Evolutionary conservation across 2,113 vertebrate genomes (phyloP).

Genomic region (Phocoena sinus): DNA sequence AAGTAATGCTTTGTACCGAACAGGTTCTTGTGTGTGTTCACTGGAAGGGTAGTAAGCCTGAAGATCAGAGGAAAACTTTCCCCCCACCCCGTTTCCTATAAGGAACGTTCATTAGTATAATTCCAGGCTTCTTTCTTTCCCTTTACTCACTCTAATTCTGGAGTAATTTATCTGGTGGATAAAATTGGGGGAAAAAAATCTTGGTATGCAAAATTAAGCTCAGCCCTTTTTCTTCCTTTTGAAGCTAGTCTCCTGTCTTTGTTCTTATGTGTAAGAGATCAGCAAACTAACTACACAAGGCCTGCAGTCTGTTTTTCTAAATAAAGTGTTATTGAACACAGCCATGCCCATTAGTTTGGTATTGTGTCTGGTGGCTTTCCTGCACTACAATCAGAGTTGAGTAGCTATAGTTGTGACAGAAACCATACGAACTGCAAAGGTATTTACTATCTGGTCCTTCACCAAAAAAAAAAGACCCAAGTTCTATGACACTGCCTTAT

Average conservation of each 20-base stretch:
- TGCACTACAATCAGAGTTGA: neutral
- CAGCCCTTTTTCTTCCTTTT: neutral
- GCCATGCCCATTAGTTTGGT: neutral
- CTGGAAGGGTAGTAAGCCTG: neutral
- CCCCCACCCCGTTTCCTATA: neutral
- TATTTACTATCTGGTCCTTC: neutral
- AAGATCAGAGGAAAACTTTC: neutral
- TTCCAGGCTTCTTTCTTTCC: neutral
- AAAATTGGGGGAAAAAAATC: neutral
- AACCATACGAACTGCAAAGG: neutral
- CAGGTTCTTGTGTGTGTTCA: neutral
- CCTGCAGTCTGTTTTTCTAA: neutral
- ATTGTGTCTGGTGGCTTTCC: neutral
- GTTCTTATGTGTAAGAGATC: neutral
- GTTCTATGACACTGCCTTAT: neutral
- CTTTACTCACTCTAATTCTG: neutral
- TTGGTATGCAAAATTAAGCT: neutral
- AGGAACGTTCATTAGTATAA: neutral
- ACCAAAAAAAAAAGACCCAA: neutral
- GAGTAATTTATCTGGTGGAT: neutral
- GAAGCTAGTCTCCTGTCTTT: neutral
- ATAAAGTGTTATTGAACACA: constrained; percentile 11
- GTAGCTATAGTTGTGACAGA: neutral
- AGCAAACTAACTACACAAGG: neutral
- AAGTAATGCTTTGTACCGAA: neutral